phyloP scores from a whole-genome alignment of 2,797 vertebrate genomes.

The Phoeniculus purpureus region DNA sequence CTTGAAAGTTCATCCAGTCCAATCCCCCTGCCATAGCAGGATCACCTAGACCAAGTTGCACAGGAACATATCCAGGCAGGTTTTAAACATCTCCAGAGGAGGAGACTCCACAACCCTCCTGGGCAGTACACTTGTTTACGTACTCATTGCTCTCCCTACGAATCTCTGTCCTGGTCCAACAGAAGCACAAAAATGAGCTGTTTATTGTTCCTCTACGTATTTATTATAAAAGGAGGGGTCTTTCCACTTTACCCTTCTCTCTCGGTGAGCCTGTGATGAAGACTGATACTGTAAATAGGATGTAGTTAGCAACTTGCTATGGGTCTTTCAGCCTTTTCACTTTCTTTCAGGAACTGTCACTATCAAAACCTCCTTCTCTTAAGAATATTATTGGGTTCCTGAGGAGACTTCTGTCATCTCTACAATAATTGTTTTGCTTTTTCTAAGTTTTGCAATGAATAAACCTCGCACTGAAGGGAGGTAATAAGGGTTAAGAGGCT shows the following conservation, averaged over 20 bases:
- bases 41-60: too few relatives aligned
- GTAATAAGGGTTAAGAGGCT: not conserved
- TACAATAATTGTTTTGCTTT: not conserved
- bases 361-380: constrained; percentile 30
- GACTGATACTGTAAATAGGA: constrained; percentile 32
- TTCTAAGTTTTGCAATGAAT: constrained; percentile 45
- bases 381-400: constrained; percentile 31
- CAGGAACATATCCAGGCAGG: too few relatives aligned
- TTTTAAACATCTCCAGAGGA: too few relatives aligned
- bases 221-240: constrained; percentile 37
- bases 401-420: constrained; percentile 3
- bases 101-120: too few relatives aligned
- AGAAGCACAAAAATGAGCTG: constrained; percentile 5
- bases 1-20: too few relatives aligned
- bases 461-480: not conserved
- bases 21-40: too few relatives aligned
- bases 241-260: not conserved
- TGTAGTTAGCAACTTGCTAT: constrained; percentile 49
- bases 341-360: constrained; percentile 11
- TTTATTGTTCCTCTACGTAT: not conserved
- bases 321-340: constrained; percentile 14
- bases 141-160: not conserved
- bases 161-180: not conserved
- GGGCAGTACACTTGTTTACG: not conserved
- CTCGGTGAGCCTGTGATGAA: constrained; percentile 8